phyloP scores from a whole-genome alignment of 2,113 vertebrate species.

The Calidris pugnax region DNA sequence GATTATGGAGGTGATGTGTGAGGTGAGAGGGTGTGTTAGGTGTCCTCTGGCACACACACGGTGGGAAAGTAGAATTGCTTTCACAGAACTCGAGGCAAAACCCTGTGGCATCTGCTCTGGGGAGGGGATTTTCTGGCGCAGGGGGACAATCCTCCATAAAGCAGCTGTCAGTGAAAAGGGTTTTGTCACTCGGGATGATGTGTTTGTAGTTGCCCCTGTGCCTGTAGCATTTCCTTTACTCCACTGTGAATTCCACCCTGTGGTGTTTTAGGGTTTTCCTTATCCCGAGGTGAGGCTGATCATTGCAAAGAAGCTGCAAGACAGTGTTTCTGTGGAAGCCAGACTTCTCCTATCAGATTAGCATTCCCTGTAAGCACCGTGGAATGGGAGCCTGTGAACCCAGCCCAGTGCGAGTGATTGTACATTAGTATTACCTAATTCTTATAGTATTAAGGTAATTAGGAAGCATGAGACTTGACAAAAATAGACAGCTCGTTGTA shows the following conservation, averaged over 20 bases:
- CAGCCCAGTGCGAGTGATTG: background rate
- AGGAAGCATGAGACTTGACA: conserved; percentile 49
- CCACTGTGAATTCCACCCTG: background rate
- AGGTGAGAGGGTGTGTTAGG: background rate
- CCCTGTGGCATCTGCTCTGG: background rate
- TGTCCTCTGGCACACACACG: background rate
- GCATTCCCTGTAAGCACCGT: background rate
- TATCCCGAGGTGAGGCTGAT: background rate
- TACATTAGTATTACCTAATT: conserved; percentile 55
- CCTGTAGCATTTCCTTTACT: background rate
- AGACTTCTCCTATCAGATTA: background rate
- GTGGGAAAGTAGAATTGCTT: background rate
- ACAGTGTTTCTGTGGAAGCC: background rate
- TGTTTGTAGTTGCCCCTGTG: background rate
- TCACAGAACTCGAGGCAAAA: background rate
- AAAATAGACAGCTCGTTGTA: conserved; percentile 48
- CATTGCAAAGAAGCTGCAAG: background rate
- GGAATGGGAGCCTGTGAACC: conserved; percentile 8
- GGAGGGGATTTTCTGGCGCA: background rate
- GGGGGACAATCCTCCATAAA: background rate
- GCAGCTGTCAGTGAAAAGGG: background rate
- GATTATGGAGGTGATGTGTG: background rate
- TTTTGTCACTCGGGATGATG: background rate
- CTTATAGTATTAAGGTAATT: conserved; percentile 59
- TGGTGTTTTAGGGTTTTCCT: background rate